A percentile compares a stretch with the other conserved stretches of the same genome.
Conservation (phyloP, 37 sponge, comb jelly and placozoan species). For the Diacarnus erythraeanus region DNA sequence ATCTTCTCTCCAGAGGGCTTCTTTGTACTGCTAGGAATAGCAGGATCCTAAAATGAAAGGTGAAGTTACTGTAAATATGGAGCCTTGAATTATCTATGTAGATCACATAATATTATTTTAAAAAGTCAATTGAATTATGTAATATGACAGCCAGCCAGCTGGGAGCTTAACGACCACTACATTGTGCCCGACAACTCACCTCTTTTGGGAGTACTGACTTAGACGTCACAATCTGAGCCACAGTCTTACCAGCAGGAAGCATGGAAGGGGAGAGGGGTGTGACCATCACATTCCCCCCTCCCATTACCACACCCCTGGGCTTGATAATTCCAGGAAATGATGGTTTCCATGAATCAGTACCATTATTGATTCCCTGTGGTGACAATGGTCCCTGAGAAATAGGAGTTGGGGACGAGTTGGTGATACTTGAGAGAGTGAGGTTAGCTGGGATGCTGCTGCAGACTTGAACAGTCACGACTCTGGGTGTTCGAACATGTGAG, state of each 20-base stretch:
- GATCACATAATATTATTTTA: too few relatives aligned
- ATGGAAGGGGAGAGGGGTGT: constrained; percentile 12
- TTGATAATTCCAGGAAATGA: not conserved
- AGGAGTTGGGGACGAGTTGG: too few relatives aligned
- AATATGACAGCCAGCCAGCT: too few relatives aligned
- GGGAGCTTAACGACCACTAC: not conserved
- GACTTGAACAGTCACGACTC: constrained; percentile 5
- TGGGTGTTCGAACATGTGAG: not conserved
- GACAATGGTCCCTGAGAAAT: not conserved
- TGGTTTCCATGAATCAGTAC: not conserved
- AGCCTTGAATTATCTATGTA: too few relatives aligned
- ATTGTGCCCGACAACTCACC: not conserved
- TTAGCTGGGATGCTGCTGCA: constrained; percentile 11
- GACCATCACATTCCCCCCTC: constrained; percentile 10
- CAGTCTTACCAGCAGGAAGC: not conserved
- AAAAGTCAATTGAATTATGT: too few relatives aligned
- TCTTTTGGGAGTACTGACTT: not conserved
- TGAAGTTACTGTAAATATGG: too few relatives aligned
- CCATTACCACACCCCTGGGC: not conserved
- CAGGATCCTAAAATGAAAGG: too few relatives aligned
- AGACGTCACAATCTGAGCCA: constrained; percentile 4
- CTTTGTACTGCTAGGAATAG: too few relatives aligned
- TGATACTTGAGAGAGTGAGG: not conserved
- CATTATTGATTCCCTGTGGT: not conserved
- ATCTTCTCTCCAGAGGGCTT: not conserved